Base-by-base conservation (phyloP, 2,113 vertebrate genomes). In the Spea bombifrons region DNA sequence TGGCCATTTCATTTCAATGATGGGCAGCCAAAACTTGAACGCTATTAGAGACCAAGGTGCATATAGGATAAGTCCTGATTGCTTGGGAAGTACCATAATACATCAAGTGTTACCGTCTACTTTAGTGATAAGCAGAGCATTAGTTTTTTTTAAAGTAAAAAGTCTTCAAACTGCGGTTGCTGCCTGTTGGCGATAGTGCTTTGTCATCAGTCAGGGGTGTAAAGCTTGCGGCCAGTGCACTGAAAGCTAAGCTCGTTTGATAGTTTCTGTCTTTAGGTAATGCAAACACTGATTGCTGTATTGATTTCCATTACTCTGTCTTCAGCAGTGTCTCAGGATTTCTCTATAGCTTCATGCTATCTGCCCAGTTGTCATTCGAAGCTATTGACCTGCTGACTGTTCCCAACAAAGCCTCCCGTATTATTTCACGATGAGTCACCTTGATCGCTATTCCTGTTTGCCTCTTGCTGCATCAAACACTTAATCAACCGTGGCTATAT, bases 311-410 rank as follows among this genome's bases (percentile, higher is more conserved):
- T 4, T 80, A 76, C 69, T 6, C 46, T 66, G 77, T 45, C 70
- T 64, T 79, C 70, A 48, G 10, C 48, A 44, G 66, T 57, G 69
- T 79, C 61, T 1, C 0, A 45, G 66, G 73, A 57, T 52, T 68
- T 80, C 83, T 81, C 72, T 80, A 75, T 76, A 48, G 66, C 73
- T 81, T 66, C 59, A 13, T 44, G 6, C 66, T 86, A 0, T 1
- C 70, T 74, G 16, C 66, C 76, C 80, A 82, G 75, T 78, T 85
- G 83, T 50, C 84, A 86, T 76, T 65, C 2, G 0, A 67, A 45
- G 68, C 78, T 83, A 43, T 81, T 81, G 65, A 75, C 63, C 76
- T 61, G 71, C 75, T 16, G 55, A 46, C 49, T 17, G 52, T 66
- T 65, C 57, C 74, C 52, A 48, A 69, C 75, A 49, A 45, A 46